A percentile compares a stretch with the other conserved stretches of the same genome.
Conservation (phyloP, 2,888 invertebrate species). For the Neoascia interrupta region DNA sequence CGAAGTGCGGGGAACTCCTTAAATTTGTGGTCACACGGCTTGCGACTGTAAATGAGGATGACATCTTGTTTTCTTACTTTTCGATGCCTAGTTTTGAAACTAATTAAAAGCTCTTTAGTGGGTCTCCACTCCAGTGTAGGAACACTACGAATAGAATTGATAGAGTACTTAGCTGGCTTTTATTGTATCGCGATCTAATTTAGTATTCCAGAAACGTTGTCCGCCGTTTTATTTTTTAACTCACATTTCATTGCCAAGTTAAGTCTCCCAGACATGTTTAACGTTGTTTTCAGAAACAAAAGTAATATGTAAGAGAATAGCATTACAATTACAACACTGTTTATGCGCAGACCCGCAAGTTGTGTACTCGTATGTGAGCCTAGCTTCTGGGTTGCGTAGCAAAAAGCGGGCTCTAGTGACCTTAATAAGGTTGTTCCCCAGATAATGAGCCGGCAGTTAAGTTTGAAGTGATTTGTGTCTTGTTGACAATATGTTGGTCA, state of each 20-base stretch:
- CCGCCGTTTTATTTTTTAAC: conserved; percentile 19
- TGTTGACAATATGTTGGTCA: no score
- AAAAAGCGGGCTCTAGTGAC: conserved; percentile 43
- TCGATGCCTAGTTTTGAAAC: conserved; percentile 17
- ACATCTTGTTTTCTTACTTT: conserved; percentile 34
- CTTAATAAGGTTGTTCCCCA: conserved; percentile 49
- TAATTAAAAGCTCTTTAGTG: conserved; percentile 34
- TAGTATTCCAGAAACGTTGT: conserved; percentile 35
- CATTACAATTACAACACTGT: conserved; percentile 26
- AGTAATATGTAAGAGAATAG: conserved; percentile 25
- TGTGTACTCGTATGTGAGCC: neutral
- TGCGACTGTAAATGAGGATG: conserved; percentile 51
- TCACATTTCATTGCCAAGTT: conserved; percentile 60
- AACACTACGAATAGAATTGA: neutral
- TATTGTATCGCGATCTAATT: conserved; percentile 3
- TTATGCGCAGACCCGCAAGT: conserved; percentile 7
- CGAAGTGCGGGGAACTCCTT: conserved; percentile 52
- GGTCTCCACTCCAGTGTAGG: neutral
- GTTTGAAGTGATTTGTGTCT: no score
- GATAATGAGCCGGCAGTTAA: conserved; percentile 50
- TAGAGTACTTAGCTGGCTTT: conserved; percentile 11
- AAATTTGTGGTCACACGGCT: conserved; percentile 30
- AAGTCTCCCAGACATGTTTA: conserved; percentile 31
- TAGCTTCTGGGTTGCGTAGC: conserved; percentile 13
- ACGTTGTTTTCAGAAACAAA: conserved; percentile 6